Evolutionary conservation across 2,888 invertebrate species (phyloP).

Genomic region (Bedellia somnulentella): DNA sequence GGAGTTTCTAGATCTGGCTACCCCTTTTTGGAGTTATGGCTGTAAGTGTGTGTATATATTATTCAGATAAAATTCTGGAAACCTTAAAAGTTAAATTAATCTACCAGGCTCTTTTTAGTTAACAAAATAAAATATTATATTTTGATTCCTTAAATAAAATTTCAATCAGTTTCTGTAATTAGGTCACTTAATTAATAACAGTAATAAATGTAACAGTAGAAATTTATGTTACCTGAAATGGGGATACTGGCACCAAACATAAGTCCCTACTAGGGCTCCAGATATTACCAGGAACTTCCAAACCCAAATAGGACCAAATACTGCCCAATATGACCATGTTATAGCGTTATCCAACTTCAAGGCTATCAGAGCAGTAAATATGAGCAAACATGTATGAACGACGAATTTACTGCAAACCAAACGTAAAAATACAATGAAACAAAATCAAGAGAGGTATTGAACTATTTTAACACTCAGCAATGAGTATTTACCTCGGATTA

Average conservation of each 20-base stretch:
- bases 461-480: background rate
- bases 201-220: no score
- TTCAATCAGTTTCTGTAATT: no score
- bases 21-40: no score
- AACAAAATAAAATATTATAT: no score
- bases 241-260: conserved; percentile 95
- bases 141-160: no score
- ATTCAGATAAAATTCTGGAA: no score
- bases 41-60: no score
- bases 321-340: conserved; percentile 94
- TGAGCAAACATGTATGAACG: conserved; percentile 89
- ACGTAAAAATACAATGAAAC: conserved; percentile 12
- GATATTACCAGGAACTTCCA: conserved; percentile 92
- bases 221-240: conserved; percentile 76
- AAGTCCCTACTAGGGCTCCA: conserved; percentile 90
- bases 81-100: no score
- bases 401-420: conserved; percentile 89
- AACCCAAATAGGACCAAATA: conserved; percentile 96
- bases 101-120: no score
- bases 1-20: no score
- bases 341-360: conserved; percentile 85
- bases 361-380: conserved; percentile 89
- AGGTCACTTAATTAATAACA: no score
- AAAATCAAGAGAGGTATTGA: no score
- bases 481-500: conserved; percentile 76